Percentiles rank a stretch among this genome's conserved stretches.
Evolutionary conservation across 2,113 vertebrate genomes (phyloP).

Genomic region (Antechinus flavipes): DNA sequence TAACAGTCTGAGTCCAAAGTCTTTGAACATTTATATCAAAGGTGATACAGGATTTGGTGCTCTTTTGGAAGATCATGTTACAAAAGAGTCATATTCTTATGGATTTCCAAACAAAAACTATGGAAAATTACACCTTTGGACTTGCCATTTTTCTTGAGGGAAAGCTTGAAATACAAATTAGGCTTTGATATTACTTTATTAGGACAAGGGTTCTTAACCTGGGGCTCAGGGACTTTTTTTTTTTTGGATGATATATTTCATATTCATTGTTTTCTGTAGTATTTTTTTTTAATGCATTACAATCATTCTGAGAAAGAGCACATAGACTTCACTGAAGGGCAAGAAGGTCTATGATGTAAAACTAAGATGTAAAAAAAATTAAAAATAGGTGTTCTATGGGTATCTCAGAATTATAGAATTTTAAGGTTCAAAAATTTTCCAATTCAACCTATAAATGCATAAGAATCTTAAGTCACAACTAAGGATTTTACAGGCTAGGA

Average conservation of each 20-base stretch:
- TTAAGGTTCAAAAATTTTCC: neutral
- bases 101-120: neutral
- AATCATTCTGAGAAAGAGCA: neutral
- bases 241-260: too few relatives aligned
- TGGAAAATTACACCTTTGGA: neutral
- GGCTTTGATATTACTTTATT: neutral
- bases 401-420: neutral
- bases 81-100: neutral
- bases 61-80: neutral
- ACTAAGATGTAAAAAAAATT: neutral
- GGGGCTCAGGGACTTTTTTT: neutral
- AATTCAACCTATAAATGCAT: neutral
- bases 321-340: neutral
- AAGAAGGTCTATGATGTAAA: neutral
- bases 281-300: neutral
- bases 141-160: neutral
- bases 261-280: neutral
- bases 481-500: too few relatives aligned
- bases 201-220: neutral
- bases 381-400: neutral
- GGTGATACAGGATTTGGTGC: neutral
- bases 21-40: neutral
- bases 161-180: neutral
- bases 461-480: neutral
- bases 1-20: neutral